phyloP scores from a whole-genome alignment of 2,888 invertebrate genomes.

The Leptura quadrifasciata region DNA sequence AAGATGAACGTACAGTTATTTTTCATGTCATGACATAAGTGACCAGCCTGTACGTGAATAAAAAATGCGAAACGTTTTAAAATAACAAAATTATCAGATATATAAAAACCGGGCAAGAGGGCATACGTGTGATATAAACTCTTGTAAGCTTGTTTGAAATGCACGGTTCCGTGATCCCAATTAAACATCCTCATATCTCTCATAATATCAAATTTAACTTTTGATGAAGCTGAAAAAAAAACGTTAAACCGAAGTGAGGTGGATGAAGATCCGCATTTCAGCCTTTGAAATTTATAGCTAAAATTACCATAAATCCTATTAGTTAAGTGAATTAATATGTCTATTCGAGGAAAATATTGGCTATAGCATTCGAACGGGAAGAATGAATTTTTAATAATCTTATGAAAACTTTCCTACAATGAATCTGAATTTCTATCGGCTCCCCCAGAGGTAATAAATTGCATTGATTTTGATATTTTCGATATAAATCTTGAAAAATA shows the following conservation, averaged over 20 bases:
- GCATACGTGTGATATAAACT: not conserved
- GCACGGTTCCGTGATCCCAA: not conserved
- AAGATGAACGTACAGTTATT: not conserved
- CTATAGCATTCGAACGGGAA: too few relatives aligned
- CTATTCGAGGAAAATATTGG: not conserved
- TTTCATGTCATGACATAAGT: too few relatives aligned
- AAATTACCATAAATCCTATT: not conserved
- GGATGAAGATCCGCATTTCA: not conserved
- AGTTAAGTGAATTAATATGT: not conserved
- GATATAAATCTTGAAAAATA: too few relatives aligned
- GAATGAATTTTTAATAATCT: too few relatives aligned
- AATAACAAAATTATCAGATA: slow-evolving; percentile 7
- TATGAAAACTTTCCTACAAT: too few relatives aligned
- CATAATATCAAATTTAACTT: slow-evolving; percentile 27
- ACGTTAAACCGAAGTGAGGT: not conserved
- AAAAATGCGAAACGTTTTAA: slow-evolving; percentile 8
- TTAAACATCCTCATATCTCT: not conserved
- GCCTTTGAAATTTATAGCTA: not conserved
- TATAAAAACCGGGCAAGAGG: not conserved
- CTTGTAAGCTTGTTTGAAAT: slow-evolving; percentile 4
- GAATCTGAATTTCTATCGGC: too few relatives aligned
- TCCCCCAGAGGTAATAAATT: too few relatives aligned
- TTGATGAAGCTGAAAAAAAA: slow-evolving; percentile 14
- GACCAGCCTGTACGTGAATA: not conserved
- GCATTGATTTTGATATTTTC: too few relatives aligned